Evolutionary conservation across 2,797 vertebrate genomes (phyloP).

Genomic region (Siniperca obscura): DNA sequence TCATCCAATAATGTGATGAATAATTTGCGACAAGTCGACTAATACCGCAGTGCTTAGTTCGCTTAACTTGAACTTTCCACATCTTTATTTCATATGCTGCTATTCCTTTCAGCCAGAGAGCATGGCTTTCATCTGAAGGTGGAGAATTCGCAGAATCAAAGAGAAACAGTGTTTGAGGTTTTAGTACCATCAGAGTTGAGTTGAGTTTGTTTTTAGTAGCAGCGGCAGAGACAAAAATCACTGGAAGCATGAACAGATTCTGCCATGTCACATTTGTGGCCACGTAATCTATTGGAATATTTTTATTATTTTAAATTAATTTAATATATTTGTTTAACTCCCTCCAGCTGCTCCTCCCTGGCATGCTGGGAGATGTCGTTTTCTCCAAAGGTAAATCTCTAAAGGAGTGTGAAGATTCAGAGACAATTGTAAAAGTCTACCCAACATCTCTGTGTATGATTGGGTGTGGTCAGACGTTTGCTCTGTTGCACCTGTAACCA

Average conservation of each 20-base stretch:
- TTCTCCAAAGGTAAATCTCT: neutral
- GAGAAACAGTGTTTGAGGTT: neutral
- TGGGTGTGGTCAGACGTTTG: too few species aligned
- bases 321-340: neutral
- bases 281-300: neutral
- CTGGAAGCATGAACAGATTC: neutral
- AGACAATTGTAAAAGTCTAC: neutral
- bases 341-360: neutral
- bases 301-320: neutral
- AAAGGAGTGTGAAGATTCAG: neutral
- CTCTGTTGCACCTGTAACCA: too few species aligned
- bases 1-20: conserved; percentile 77
- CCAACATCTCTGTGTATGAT: too few species aligned
- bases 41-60: conserved; percentile 40
- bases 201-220: neutral
- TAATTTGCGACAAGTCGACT: conserved; percentile 72
- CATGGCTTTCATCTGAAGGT: neutral
- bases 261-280: too few species aligned
- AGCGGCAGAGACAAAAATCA: neutral
- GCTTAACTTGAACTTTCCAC: conserved; percentile 30
- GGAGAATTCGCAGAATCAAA: neutral
- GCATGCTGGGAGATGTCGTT: neutral
- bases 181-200: neutral
- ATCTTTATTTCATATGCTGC: conserved; percentile 67
- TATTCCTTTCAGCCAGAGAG: conserved; percentile 23